These are phyloP conservation scores for Engystomops pustulosus DNA, from an alignment of 2,113 vertebrate genomes.

Conservation along the genomic window DNA sequence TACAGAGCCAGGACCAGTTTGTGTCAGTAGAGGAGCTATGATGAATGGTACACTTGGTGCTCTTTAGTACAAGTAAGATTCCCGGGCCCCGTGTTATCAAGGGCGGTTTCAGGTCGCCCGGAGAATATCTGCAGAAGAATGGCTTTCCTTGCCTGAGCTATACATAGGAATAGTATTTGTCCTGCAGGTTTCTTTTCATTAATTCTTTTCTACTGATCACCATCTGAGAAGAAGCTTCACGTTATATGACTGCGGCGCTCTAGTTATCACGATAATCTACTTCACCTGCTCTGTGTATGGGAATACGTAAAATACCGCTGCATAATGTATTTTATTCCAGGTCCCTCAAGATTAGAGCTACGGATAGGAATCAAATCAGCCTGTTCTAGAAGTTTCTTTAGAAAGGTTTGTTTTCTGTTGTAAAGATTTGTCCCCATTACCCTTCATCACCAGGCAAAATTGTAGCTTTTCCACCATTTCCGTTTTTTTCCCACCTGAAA, in stretches of 20 bases:
- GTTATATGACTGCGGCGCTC: background rate
- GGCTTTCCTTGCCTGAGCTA: constrained; percentile 65
- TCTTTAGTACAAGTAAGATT: constrained; percentile 40
- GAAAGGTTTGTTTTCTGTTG: no score
- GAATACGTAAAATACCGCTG: background rate
- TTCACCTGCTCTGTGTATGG: background rate
- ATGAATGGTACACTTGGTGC: constrained; percentile 50
- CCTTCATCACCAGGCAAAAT: no score
- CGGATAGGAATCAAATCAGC: background rate
- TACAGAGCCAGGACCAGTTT: constrained; percentile 44
- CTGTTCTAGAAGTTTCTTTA: background rate
- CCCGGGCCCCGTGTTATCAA: constrained; percentile 31
- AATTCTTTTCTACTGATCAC: background rate
- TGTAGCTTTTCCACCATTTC: no score
- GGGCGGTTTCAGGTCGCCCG: constrained; percentile 21
- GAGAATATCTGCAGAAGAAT: constrained; percentile 7
- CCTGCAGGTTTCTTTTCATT: constrained; percentile 23
- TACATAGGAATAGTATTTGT: constrained; percentile 61
- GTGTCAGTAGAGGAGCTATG: constrained; percentile 34
- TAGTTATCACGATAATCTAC: background rate
- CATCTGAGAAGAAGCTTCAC: background rate
- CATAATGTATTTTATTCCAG: background rate
- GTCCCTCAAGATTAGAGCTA: background rate
- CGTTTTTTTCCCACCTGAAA: no score
- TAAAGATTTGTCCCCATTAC: no score